Conservation (phyloP, 2,113 vertebrate species). For the Macroglossus sobrinus region DNA sequence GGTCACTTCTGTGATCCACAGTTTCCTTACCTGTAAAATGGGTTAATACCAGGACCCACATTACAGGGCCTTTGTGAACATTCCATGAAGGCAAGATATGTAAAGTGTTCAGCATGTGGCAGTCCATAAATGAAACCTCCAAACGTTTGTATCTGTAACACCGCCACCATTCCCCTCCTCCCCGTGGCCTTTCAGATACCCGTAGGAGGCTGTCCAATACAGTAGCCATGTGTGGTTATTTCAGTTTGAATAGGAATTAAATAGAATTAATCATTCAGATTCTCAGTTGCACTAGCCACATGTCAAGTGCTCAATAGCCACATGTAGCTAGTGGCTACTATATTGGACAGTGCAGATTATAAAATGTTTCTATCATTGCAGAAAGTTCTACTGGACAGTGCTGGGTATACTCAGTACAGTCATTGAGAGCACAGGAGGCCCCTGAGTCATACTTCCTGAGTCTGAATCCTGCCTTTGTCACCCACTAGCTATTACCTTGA, state of each 20-base stretch:
- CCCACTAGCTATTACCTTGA: not conserved
- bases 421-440: not conserved
- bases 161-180: not conserved
- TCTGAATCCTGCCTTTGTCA: not conserved
- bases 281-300: not conserved
- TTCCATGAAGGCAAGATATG: not conserved
- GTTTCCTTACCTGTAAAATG: not conserved
- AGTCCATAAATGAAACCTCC: not conserved
- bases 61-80: not conserved
- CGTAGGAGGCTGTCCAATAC: not conserved
- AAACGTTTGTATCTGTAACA: not conserved
- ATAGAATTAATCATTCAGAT: not conserved
- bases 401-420: accelerated
- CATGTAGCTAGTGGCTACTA: not conserved
- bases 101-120: not conserved
- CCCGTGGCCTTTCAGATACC: not conserved
- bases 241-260: not conserved
- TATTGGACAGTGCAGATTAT: accelerated
- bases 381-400: not conserved
- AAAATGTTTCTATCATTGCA: not conserved
- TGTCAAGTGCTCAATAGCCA: not conserved
- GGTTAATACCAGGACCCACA: not conserved
- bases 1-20: not conserved
- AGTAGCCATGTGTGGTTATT: not conserved
- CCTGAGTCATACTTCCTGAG: not conserved